phyloP scores from a whole-genome alignment of 2,113 vertebrate species.

The Hystrix cristata region DNA sequence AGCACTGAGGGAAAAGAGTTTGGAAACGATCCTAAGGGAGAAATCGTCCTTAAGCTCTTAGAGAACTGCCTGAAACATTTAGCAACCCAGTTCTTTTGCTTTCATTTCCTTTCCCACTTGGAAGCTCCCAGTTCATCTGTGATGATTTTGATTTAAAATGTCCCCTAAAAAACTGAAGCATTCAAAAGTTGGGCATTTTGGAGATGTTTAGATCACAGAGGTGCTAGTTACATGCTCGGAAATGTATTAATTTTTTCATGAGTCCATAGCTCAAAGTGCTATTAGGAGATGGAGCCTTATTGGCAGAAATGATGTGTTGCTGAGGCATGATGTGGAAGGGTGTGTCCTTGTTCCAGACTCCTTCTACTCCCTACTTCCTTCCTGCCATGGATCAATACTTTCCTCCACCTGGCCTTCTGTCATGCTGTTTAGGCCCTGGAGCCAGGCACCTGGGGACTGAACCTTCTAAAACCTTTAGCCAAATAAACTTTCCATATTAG shows the following conservation, averaged over 20 bases:
- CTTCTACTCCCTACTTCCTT: background rate
- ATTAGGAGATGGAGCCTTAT: background rate
- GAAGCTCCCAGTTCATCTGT: background rate
- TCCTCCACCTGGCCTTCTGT: background rate
- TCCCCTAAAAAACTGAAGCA: background rate
- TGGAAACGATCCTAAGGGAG: background rate
- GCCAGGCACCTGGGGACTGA: background rate
- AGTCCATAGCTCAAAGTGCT: background rate
- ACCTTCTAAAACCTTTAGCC: background rate
- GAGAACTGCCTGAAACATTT: background rate
- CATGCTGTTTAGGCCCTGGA: background rate
- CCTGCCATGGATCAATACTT: background rate
- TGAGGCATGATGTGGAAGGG: background rate
- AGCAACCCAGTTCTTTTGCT: background rate
- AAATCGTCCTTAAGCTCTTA: background rate
- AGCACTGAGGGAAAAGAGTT: background rate
- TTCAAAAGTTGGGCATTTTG: background rate
- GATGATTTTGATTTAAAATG: background rate
- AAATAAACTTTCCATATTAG: background rate
- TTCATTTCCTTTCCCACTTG: slow-evolving; percentile 12
- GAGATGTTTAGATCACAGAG: background rate
- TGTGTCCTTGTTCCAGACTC: background rate
- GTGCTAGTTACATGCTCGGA: background rate
- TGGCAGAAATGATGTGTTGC: background rate
- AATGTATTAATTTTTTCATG: background rate